Evolutionary conservation across 2,888 invertebrate species (phyloP).

Genomic region (Nomada ruficornis): DNA sequence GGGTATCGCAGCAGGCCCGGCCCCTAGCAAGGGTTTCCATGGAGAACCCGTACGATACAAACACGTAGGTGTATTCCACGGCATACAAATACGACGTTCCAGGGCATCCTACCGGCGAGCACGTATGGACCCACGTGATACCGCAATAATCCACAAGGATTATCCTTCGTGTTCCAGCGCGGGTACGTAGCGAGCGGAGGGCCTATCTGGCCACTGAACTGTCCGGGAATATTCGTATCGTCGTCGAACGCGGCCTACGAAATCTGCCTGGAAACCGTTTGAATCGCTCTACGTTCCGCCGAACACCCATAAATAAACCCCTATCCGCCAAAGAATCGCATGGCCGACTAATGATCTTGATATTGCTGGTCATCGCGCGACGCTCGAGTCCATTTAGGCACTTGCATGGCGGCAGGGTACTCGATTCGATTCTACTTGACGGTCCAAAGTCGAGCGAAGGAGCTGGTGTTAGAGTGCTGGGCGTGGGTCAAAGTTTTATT

Average conservation of each 20-base stretch:
- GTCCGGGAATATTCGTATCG: conserved; percentile 80
- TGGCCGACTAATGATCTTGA: conserved; percentile 53
- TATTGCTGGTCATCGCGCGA: conserved; percentile 39
- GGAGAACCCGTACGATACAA: conserved; percentile 76
- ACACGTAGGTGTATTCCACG: conserved; percentile 74
- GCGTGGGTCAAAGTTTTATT: not conserved
- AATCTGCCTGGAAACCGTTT: conserved; percentile 60
- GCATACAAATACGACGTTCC: conserved; percentile 77
- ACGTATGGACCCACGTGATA: conserved; percentile 84
- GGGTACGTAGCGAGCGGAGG: conserved; percentile 64
- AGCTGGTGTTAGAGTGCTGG: not conserved
- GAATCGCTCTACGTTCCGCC: conserved; percentile 34
- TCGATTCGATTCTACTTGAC: not conserved
- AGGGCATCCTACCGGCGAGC: conserved; percentile 76
- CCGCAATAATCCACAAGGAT: conserved; percentile 84
- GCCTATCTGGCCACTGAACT: conserved; percentile 76
- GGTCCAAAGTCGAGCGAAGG: not conserved
- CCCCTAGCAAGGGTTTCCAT: conserved; percentile 81
- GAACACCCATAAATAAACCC: conserved; percentile 39
- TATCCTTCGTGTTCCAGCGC: conserved; percentile 80
- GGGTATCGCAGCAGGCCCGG: conserved; percentile 83
- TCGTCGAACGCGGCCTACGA: conserved; percentile 69
- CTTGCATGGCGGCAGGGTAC: too few relatives aligned
- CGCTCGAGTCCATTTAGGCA: conserved; percentile 7
- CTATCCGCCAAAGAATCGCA: conserved; percentile 53